phyloP scores from a whole-genome alignment of 2,113 vertebrate genomes.

The Theristicus caerulescens region DNA sequence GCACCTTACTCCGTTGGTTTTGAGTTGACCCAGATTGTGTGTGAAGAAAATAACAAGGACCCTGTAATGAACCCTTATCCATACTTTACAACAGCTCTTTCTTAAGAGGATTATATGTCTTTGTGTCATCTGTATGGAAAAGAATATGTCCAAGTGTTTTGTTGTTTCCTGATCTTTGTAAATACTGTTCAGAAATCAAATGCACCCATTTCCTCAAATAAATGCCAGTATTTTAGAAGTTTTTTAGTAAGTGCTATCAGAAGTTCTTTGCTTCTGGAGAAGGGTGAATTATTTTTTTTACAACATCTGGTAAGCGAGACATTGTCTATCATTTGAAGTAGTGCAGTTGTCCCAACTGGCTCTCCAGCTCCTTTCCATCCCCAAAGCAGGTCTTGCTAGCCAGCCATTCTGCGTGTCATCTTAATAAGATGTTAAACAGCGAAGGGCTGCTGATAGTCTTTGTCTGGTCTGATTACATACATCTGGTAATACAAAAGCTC shows the following conservation, averaged over 20 bases:
- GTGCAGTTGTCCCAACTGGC: background rate
- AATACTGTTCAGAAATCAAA: background rate
- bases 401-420: accelerated
- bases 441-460: background rate
- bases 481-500: background rate
- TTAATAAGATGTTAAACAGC: background rate
- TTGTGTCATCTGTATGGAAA: background rate
- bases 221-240: background rate
- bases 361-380: background rate
- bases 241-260: background rate
- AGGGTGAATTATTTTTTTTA: background rate
- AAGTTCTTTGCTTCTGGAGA: background rate
- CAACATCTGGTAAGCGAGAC: background rate
- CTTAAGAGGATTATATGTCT: background rate
- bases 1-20: background rate
- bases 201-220: background rate
- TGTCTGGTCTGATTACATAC: background rate
- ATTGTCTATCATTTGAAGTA: background rate
- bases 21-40: background rate
- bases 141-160: background rate
- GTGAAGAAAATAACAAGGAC: background rate
- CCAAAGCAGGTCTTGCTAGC: background rate
- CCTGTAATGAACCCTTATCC: background rate
- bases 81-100: background rate
- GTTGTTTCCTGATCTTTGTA: background rate